phyloP scores from a whole-genome alignment of 2,113 vertebrate genomes.

The rat (Rattus norvegicus) region DNA sequence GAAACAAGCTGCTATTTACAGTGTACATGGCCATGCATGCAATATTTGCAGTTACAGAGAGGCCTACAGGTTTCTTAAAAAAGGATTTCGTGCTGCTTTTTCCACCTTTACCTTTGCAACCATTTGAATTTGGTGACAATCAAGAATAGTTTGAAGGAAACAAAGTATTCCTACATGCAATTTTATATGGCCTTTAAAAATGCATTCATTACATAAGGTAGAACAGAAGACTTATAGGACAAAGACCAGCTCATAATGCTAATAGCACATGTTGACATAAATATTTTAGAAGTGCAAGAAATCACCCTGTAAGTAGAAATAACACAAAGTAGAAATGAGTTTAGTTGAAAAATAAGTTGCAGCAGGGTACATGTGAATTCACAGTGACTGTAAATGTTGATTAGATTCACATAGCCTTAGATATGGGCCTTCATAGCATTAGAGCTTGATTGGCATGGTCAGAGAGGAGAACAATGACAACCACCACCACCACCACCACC shows the following conservation, averaged over 20 bases:
- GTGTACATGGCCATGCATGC: constrained; percentile 88
- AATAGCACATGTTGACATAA: not conserved
- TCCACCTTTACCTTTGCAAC: not conserved
- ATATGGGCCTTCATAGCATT: not conserved
- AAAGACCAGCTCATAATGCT: not conserved
- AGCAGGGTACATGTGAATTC: not conserved
- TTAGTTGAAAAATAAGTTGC: not conserved
- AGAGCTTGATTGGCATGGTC: not conserved
- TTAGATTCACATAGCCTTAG: not conserved
- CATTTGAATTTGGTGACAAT: constrained; percentile 15
- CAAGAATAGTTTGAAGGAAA: not conserved
- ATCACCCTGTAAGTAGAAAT: not conserved
- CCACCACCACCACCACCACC: too few relatives aligned
- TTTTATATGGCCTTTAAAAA: not conserved
- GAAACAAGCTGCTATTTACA: constrained; percentile 87
- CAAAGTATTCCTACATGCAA: not conserved
- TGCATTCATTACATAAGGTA: not conserved
- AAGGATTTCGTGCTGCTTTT: not conserved
- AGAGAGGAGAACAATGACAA: too few relatives aligned
- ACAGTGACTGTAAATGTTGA: not conserved
- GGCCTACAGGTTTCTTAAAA: constrained; percentile 83
- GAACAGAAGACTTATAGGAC: not conserved
- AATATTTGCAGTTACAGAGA: constrained; percentile 87
- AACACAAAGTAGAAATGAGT: not conserved
- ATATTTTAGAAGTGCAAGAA: not conserved